Percentiles rank a stretch among this genome's conserved stretches.
phyloP scores from a whole-genome alignment of 2,797 vertebrate species.

The Clarias fuscus region DNA sequence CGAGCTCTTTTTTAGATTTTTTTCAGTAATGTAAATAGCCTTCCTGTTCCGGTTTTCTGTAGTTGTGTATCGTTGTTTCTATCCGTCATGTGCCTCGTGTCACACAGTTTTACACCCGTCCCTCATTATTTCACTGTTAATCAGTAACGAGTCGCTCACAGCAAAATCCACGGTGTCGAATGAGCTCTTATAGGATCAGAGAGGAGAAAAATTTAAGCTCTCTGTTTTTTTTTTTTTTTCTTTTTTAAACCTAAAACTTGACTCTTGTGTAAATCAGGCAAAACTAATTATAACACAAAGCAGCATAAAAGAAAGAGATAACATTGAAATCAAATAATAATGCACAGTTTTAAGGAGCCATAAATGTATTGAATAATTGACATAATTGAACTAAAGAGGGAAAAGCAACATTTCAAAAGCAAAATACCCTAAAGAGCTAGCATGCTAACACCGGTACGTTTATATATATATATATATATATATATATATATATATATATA shows the following conservation, averaged over 20 bases:
- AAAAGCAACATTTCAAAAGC: not conserved
- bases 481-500: not conserved
- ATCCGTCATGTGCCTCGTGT: no score
- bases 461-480: not conserved
- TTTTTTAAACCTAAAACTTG: not conserved
- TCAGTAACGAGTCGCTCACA: not conserved
- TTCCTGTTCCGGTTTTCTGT: not conserved
- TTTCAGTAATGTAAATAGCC: constrained; percentile 33
- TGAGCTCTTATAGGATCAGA: not conserved
- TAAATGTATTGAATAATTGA: not conserved
- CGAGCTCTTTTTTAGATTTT: constrained; percentile 10
- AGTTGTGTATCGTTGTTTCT: constrained; percentile 18
- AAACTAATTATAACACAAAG: not conserved
- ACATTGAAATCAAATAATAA: not conserved
- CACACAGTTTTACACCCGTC: not conserved
- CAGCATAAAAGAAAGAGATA: not conserved
- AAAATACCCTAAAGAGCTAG: not conserved
- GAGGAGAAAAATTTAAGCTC: not conserved
- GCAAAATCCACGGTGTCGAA: not conserved
- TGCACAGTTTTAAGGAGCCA: not conserved
- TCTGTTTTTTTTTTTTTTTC: not conserved
- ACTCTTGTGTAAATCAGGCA: not conserved
- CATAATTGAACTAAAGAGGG: not conserved
- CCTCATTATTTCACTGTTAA: not conserved
- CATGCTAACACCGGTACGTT: not conserved